Conservation (phyloP, 2,797 vertebrate species). For the Cyprinella venusta region DNA sequence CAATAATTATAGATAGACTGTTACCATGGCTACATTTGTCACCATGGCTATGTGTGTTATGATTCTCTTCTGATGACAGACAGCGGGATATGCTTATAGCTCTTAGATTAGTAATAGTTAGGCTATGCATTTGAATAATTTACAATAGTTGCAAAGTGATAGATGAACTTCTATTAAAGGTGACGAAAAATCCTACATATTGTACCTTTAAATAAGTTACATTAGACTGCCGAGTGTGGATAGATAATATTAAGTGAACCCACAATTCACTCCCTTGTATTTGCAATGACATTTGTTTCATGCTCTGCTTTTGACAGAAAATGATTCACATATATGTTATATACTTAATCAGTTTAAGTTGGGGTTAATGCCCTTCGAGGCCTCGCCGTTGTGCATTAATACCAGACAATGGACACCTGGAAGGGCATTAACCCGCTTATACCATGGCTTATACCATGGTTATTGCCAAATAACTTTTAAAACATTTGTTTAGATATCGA, state of each 20-base stretch:
- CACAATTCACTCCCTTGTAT: constrained; percentile 2
- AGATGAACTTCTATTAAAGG: neutral
- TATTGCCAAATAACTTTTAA: no score
- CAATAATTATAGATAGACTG: constrained; percentile 30
- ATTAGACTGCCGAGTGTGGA: neutral
- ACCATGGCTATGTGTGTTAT: constrained; percentile 39
- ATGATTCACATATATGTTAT: neutral
- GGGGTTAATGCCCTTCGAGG: no score
- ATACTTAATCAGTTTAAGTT: no score
- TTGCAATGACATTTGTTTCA: constrained; percentile 2
- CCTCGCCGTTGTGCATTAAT: no score
- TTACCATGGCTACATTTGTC: constrained; percentile 47
- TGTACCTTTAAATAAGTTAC: neutral
- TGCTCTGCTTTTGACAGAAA: constrained; percentile 2
- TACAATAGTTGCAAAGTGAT: neutral
- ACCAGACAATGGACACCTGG: no score
- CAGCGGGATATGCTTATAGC: neutral
- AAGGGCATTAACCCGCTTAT: no score
- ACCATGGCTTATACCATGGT: no score
- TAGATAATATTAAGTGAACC: neutral
- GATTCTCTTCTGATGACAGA: constrained; percentile 29
- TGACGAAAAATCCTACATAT: no score
- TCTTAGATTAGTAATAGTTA: neutral
- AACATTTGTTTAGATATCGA: no score
- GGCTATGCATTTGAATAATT: constrained; percentile 2